Base-by-base conservation (phyloP, 2,113 vertebrate species). In the Microtus richardsoni region DNA sequence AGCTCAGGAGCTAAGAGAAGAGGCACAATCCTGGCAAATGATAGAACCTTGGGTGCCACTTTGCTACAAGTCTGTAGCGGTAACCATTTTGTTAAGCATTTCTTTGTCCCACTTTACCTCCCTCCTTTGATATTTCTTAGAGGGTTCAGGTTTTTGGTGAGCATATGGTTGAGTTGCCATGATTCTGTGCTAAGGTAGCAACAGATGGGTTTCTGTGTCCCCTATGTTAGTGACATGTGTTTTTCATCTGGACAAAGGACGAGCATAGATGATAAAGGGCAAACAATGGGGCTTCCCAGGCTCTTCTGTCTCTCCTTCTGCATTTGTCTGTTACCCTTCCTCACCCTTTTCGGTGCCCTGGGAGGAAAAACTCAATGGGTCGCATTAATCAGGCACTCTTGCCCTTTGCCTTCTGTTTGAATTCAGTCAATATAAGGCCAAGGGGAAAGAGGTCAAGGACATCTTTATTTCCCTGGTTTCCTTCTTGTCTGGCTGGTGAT, bases 201-300 rank as follows among this genome's bases (percentile, higher is more conserved):
- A 73, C 54, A 93, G 91, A 58, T 91, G 80, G 75, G 24, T 58
- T 28, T 93, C 44, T 44, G n/a, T 71, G 64, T 90, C 0, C 3
- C 12, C n/a, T 74, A 39, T 41, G 47, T 52, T 83, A 88, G 54
- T 62, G 70, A 83, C 36, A 83, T 70, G 41, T 77, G 49, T 66
- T 91, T 74, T 83, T 88, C 39, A 39, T 91, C 89, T 58, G n/a
- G 33, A 88, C 75, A 88, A 91, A 93, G 82, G 54, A 74, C n/a
- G 91, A 88, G 49, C 73, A 36, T 86, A 44, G 28, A 58, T 16
- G 39, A 54, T 41, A 22, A 90, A 79, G 28, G 36, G 12, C 41
- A 93, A 93, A 80, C 54, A 86, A 79, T 71, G 19, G n/a, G 54
- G 58, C 73, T 60, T 80, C 68, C 21, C 17, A 49, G 41, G 68